A percentile compares a stretch with the other conserved stretches of the same genome.
These are phyloP conservation scores for Athene noctua DNA, from an alignment of 2,113 vertebrate genomes.

Conservation along the genomic window DNA sequence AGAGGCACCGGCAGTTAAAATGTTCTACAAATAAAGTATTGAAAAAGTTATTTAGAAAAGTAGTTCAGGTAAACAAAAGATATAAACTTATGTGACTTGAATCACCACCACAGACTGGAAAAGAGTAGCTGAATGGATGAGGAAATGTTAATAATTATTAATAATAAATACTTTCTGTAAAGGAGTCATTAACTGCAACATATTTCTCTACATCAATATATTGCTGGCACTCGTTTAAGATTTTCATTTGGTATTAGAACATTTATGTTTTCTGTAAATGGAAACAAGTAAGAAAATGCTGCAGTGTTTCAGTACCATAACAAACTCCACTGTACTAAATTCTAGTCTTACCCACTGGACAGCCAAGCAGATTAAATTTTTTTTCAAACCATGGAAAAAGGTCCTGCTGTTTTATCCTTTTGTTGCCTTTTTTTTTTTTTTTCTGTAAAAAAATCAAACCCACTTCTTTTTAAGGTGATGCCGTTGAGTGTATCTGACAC, in stretches of 20 bases:
- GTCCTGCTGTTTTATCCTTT: background rate
- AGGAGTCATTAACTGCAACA: background rate
- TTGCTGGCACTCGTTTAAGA: background rate
- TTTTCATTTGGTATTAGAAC: background rate
- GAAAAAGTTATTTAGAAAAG: background rate
- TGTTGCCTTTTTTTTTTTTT: background rate
- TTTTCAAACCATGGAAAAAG: background rate
- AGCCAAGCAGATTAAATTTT: background rate
- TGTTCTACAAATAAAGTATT: background rate
- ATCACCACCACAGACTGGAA: background rate
- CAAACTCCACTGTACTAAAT: background rate
- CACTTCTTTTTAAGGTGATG: background rate
- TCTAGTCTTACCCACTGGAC: background rate
- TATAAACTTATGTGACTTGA: accelerated
- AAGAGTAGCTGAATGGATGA: background rate
- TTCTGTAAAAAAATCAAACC: no score
- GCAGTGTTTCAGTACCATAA: background rate
- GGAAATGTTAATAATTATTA: background rate
- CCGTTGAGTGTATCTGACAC: background rate
- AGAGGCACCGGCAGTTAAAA: background rate
- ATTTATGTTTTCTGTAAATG: background rate
- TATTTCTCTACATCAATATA: background rate
- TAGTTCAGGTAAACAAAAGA: background rate
- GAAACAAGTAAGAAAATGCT: background rate
- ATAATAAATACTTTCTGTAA: background rate